Evolutionary conservation across 1,140 invertebrate species (phyloP).

Genomic region (Vollenhovia emeryi): DNA sequence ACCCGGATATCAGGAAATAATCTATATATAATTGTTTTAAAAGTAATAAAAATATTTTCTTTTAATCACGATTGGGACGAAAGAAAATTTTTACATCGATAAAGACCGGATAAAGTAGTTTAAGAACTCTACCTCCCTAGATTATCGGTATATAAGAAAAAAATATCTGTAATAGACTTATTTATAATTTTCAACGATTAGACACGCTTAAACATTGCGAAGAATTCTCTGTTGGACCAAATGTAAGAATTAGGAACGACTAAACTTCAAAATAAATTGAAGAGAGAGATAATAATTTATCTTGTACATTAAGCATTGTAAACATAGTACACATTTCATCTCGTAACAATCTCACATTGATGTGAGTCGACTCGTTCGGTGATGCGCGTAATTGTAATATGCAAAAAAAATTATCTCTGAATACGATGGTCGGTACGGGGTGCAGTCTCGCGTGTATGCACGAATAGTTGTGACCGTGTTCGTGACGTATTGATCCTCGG

Average conservation of each 20-base stretch:
- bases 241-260: neutral
- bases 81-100: neutral
- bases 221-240: neutral
- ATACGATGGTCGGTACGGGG: neutral
- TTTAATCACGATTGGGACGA: neutral
- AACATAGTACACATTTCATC: neutral
- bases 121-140: neutral
- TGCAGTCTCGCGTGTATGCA: slow-evolving; percentile 25
- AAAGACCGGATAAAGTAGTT: neutral
- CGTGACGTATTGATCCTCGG: slow-evolving; percentile 73
- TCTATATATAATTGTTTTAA: neutral
- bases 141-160: neutral
- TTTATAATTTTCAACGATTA: neutral
- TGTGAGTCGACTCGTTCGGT: neutral
- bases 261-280: slow-evolving; percentile 6
- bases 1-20: neutral
- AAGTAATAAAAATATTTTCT: neutral
- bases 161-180: neutral
- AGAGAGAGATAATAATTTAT: neutral
- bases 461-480: slow-evolving; percentile 58
- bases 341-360: neutral
- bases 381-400: neutral
- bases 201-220: neutral
- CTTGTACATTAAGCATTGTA: neutral
- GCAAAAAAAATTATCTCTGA: slow-evolving; percentile 8